phyloP scores from a whole-genome alignment of 2,888 invertebrate genomes.

The Drosophila setosimentum region DNA sequence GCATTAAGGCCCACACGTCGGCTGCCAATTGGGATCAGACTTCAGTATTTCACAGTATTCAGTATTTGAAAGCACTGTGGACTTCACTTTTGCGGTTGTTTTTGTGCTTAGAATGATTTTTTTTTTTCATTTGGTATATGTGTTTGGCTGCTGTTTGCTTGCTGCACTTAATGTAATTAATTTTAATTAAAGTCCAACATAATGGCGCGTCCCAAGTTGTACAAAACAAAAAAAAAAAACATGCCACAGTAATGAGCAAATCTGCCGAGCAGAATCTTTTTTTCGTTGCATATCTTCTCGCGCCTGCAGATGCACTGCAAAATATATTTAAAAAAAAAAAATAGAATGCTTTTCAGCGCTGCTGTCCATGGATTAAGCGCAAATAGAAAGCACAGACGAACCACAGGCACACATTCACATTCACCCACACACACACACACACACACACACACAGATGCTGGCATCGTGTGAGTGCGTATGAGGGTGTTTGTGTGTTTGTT shows the following conservation, averaged over 20 bases:
- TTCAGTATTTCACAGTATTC: neutral
- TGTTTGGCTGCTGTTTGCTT: slow-evolving; percentile 68
- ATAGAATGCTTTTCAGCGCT: slow-evolving; percentile 63
- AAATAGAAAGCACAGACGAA: slow-evolving; percentile 71
- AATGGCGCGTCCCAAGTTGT: slow-evolving; percentile 57
- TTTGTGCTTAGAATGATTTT: slow-evolving; percentile 47
- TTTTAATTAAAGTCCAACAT: slow-evolving; percentile 84
- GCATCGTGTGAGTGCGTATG: slow-evolving; percentile 13
- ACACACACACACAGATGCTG: neutral
- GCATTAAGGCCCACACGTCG: slow-evolving; percentile 32
- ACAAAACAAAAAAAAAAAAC: slow-evolving; percentile 34
- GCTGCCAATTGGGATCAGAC: neutral
- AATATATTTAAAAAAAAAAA: slow-evolving; percentile 9
- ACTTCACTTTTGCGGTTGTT: slow-evolving; percentile 31
- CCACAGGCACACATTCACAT: slow-evolving; percentile 38
- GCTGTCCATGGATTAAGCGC: slow-evolving; percentile 70
- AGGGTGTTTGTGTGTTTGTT: slow-evolving; percentile 58
- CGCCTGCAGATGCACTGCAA: slow-evolving; percentile 58
- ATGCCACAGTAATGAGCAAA: slow-evolving; percentile 76
- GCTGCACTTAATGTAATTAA: slow-evolving; percentile 85
- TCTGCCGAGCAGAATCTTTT: slow-evolving; percentile 51
- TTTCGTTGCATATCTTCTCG: slow-evolving; percentile 67
- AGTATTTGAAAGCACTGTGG: slow-evolving; percentile 7
- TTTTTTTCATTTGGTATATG: slow-evolving; percentile 33
- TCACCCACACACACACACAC: neutral